Evolutionary conservation across 53 echinoderm and acorn worm genomes (phyloP).

Genomic region (Echinometra lucunter): DNA sequence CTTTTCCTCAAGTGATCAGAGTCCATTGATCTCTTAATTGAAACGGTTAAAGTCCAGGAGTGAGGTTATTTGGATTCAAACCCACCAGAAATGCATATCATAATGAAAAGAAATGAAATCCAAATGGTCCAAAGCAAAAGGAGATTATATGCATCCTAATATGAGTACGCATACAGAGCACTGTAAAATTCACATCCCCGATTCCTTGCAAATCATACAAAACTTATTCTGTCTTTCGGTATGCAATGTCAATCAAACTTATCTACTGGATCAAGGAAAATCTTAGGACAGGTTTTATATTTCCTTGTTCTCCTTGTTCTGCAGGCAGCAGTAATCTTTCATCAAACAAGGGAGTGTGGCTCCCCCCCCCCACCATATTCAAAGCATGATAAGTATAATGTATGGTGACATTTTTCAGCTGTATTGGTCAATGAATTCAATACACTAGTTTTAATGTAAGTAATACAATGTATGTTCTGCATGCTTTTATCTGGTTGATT

Average conservation of each 20-base stretch:
- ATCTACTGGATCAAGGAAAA: not conserved
- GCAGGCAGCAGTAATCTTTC: not conserved
- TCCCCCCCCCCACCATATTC: not conserved
- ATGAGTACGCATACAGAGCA: not conserved
- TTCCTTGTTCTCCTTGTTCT: not conserved
- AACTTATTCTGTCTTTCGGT: not conserved
- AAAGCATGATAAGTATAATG: no score
- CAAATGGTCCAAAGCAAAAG: not conserved
- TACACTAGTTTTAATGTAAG: no score
- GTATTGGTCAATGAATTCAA: no score
- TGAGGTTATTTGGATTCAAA: not conserved
- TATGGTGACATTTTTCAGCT: no score
- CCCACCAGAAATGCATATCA: not conserved
- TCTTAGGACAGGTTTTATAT: not conserved
- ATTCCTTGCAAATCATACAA: not conserved
- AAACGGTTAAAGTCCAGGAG: not conserved
- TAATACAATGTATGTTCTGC: no score
- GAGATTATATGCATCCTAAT: no score
- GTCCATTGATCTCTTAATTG: not conserved
- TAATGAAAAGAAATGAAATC: not conserved
- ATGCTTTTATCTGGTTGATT: no score
- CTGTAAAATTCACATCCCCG: not conserved
- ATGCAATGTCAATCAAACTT: not conserved
- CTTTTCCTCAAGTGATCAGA: not conserved
- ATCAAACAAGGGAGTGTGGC: not conserved